Evolutionary conservation across 2,113 vertebrate genomes (phyloP).

Genomic region (Pteronura brasiliensis): DNA sequence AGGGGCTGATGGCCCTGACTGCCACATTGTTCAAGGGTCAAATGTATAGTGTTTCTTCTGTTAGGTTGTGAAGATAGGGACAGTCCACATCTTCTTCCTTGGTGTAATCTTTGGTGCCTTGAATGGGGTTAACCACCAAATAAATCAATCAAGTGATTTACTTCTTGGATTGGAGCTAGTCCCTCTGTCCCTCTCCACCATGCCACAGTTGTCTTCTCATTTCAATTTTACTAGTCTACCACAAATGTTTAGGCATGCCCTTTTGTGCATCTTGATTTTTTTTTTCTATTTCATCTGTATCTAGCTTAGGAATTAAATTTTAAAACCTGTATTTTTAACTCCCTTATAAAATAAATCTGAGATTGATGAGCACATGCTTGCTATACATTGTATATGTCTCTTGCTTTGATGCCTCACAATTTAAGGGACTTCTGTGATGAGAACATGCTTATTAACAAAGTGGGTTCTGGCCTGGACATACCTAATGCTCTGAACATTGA

Average conservation of each 20-base stretch:
- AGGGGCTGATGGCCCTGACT: not conserved
- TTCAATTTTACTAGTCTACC: not conserved
- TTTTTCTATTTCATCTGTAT: not conserved
- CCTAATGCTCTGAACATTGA: not conserved
- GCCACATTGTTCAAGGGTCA: not conserved
- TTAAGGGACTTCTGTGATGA: not conserved
- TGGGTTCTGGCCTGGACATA: not conserved
- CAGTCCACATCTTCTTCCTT: not conserved
- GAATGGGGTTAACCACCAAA: not conserved
- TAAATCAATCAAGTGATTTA: not conserved
- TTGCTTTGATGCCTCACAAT: not conserved
- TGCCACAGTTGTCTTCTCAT: not conserved
- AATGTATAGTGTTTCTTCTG: no score
- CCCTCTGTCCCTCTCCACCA: not conserved
- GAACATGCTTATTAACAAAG: not conserved
- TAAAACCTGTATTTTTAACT: not conserved
- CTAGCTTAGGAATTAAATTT: not conserved
- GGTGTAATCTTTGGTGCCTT: not conserved
- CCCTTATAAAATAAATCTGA: not conserved
- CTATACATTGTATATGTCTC: not conserved
- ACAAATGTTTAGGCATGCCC: not conserved
- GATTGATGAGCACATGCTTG: not conserved
- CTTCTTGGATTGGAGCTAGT: not conserved
- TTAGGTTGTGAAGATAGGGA: no score
- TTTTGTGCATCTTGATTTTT: not conserved